phyloP scores from a whole-genome alignment of 2,113 vertebrate genomes.

The Gambusia holbrooki region DNA sequence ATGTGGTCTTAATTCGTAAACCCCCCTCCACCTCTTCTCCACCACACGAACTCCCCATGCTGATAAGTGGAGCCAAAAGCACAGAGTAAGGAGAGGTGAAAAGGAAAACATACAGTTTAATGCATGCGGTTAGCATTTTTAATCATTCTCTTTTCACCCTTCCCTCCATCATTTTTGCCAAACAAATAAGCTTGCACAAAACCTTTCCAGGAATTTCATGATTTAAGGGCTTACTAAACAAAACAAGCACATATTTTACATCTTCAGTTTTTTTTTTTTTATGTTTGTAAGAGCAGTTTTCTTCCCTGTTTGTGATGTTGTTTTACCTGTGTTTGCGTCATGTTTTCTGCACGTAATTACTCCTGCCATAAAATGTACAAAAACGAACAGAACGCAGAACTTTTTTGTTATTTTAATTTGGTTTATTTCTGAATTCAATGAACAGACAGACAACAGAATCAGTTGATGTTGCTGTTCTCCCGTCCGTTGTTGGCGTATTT shows the following conservation, averaged over 20 bases:
- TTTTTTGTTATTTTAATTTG: too few species aligned
- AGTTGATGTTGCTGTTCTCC: too few species aligned
- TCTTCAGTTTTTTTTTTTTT: not conserved
- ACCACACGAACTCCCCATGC: slow-evolving; percentile 41
- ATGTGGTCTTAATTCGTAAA: slow-evolving; percentile 88
- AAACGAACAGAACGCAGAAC: not conserved
- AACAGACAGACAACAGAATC: too few species aligned
- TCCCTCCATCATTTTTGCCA: slow-evolving; percentile 27
- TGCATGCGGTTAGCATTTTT: slow-evolving; percentile 79
- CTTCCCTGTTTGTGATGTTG: slow-evolving; percentile 16
- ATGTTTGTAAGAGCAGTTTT: slow-evolving; percentile 11
- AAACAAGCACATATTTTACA: too few species aligned
- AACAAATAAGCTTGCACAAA: slow-evolving; percentile 20
- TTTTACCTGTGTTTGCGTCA: slow-evolving; percentile 62
- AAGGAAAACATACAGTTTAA: slow-evolving; percentile 71
- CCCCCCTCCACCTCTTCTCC: slow-evolving; percentile 44
- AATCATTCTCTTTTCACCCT: slow-evolving; percentile 71
- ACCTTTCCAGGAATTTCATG: slow-evolving; percentile 65
- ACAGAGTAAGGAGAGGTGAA: slow-evolving; percentile 23
- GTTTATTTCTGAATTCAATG: too few species aligned
- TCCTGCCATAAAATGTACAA: not conserved
- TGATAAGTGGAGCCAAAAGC: slow-evolving; percentile 78
- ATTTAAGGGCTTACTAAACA: slow-evolving; percentile 48
- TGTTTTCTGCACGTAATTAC: slow-evolving; percentile 20
- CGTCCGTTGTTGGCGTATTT: too few species aligned